Percentiles rank a stretch among this genome's conserved stretches.
phyloP scores from a whole-genome alignment of 30 jellyfish, hydroid and myxozoan species.

The Hydra vulgaris region DNA sequence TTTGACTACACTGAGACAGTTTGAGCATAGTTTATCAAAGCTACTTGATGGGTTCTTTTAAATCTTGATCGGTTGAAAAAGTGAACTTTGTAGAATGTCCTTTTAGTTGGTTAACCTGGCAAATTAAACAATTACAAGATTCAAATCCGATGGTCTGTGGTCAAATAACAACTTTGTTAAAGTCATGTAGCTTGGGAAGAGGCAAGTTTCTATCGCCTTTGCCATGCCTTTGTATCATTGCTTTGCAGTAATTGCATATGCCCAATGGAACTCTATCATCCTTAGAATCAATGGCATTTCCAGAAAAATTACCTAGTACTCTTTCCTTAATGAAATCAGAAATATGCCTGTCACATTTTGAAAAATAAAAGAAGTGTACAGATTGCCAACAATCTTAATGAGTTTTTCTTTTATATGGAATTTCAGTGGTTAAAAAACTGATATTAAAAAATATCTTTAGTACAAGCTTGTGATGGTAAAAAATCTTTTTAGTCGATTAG shows the following conservation, averaged over 20 bases:
- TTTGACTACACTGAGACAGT: background rate
- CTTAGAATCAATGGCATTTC: background rate
- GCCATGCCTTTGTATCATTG: background rate
- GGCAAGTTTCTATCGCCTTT: background rate
- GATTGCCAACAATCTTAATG: background rate
- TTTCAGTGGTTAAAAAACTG: background rate
- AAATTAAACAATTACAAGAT: background rate
- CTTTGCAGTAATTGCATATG: background rate
- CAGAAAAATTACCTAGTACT: background rate
- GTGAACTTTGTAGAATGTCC: background rate
- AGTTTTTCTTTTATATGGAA: background rate
- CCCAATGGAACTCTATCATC: background rate
- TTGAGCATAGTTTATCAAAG: background rate
- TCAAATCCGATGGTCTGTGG: background rate
- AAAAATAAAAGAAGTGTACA: background rate
- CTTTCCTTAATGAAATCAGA: background rate
- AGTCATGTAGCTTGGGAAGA: background rate
- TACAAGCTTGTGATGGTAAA: background rate
- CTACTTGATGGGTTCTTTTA: background rate
- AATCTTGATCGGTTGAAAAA: background rate
- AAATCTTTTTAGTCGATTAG: background rate
- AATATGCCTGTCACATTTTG: background rate
- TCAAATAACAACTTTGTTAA: background rate
- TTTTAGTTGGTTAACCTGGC: background rate
- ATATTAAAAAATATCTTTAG: background rate